These are phyloP conservation scores for Enteromius radiatus DNA, from an alignment of 2,797 vertebrate species.

Conservation along the genomic window DNA sequence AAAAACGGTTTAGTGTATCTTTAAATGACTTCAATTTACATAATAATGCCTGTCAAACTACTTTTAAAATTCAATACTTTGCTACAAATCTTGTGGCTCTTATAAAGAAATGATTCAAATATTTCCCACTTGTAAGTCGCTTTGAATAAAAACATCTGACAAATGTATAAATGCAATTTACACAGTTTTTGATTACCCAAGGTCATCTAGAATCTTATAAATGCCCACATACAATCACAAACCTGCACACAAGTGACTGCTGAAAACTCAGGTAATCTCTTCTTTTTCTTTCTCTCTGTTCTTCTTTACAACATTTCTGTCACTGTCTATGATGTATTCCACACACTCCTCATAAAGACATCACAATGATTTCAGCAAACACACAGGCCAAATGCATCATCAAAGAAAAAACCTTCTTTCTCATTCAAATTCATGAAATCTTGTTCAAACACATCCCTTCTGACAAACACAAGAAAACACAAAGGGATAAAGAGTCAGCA, in stretches of 20 bases:
- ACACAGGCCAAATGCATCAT: conserved; percentile 40
- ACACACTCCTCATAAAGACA: conserved; percentile 33
- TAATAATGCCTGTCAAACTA: neutral
- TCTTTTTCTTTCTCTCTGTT: conserved; percentile 22
- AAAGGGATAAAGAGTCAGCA: conserved; percentile 24
- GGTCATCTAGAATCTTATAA: neutral
- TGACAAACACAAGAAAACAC: conserved; percentile 48
- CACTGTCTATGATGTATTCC: conserved; percentile 26
- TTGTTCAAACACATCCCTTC: conserved; percentile 44
- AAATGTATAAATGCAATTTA: neutral
- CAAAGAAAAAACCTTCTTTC: conserved; percentile 17
- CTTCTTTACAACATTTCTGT: conserved; percentile 16
- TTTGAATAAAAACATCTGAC: conserved; percentile 5
- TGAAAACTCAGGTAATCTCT: neutral
- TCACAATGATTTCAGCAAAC: conserved; percentile 35
- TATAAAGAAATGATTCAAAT: neutral
- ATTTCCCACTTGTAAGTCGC: neutral
- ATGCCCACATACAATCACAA: conserved; percentile 1
- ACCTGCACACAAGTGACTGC: conserved; percentile 8
- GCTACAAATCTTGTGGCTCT: neutral
- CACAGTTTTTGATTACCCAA: neutral
- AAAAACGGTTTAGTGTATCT: neutral
- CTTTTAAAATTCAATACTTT: neutral
- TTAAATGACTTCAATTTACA: neutral
- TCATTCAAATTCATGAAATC: conserved; percentile 48